Evolutionary conservation across 2,888 invertebrate species (phyloP), one percentile per base, ranked within the genome.

Genomic region (Sacculina carcini): DNA sequence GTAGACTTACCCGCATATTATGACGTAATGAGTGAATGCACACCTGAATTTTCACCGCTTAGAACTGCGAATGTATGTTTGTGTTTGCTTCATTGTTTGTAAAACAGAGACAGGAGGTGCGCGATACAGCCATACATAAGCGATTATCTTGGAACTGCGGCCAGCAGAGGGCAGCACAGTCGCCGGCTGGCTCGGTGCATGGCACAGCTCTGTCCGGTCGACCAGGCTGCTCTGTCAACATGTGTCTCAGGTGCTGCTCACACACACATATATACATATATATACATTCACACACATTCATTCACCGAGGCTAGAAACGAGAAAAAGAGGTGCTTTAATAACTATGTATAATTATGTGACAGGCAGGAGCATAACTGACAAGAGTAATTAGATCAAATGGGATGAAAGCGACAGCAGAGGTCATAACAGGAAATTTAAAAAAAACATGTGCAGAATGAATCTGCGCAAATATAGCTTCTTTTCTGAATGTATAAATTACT

Each of bases 131-230:
- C 55, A 73, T 74, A 57, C 71, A 73, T 62, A 75, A 75, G 62
- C 66, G 75, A 47, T 63, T 74, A 53, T 74, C 74, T 16, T 74
- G 73, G 73, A 74, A 75, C 63, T 71, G 69, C 58, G 71, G 65
- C 52, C 63, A 58, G 59, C 63, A 56, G 52, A 57, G 52, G n/a
- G 51, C 58, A n/a, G 58, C 58, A 53, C 58, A 51, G 48, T 58
- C 54, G 55, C 59, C n/a, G n/a, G n/a, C n/a, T n/a, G n/a, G n/a
- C n/a, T n/a, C n/a, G n/a, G n/a, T n/a, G n/a, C n/a, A n/a, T n/a
- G n/a, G n/a, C n/a, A n/a, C n/a, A 74, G 75, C 63, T 71, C 69
- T 58, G 71, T 65, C 52, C 63, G 57, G 59, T 63, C 55, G 51
- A 55, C 53, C 12, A 51, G 58, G 16, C 58, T 58, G 54, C 57